Percentiles rank a stretch among this genome's conserved stretches.
Evolutionary conservation across 2,113 vertebrate species (phyloP).

Genomic region (Seriola dumerili): DNA sequence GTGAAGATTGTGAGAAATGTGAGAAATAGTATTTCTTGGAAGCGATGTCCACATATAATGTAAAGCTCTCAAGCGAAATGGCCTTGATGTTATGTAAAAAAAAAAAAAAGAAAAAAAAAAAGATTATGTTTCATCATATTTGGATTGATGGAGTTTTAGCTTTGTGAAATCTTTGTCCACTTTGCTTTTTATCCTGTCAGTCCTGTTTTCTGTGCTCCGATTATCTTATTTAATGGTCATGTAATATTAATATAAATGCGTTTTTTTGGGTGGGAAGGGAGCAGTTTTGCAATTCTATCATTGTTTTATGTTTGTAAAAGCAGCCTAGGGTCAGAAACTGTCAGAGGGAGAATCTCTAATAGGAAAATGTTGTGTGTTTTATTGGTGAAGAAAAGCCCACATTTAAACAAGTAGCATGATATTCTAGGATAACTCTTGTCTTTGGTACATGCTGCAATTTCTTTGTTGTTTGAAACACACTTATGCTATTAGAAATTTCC

Average conservation of each 20-base stretch:
- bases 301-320: constrained; percentile 53
- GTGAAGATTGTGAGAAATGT: neutral
- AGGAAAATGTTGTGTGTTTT: constrained; percentile 46
- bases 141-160: constrained; percentile 35
- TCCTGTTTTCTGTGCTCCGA: constrained; percentile 48
- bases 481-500: constrained; percentile 4
- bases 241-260: constrained; percentile 62
- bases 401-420: constrained; percentile 29
- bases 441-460: neutral
- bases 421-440: constrained; percentile 22
- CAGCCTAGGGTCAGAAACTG: constrained; percentile 11
- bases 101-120: neutral
- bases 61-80: constrained; percentile 55
- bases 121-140: constrained; percentile 48
- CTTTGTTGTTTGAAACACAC: constrained; percentile 15
- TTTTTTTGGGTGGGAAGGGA: constrained; percentile 17
- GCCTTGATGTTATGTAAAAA: constrained; percentile 60
- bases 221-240: constrained; percentile 75
- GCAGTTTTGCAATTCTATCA: constrained; percentile 28
- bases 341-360: constrained; percentile 3
- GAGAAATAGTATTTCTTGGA: constrained; percentile 17
- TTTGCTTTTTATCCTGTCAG: constrained; percentile 66
- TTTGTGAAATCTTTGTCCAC: constrained; percentile 46
- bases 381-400: neutral
- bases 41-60: constrained; percentile 4